Base-by-base conservation (phyloP, 2,113 vertebrate species). In the Grus americana region DNA sequence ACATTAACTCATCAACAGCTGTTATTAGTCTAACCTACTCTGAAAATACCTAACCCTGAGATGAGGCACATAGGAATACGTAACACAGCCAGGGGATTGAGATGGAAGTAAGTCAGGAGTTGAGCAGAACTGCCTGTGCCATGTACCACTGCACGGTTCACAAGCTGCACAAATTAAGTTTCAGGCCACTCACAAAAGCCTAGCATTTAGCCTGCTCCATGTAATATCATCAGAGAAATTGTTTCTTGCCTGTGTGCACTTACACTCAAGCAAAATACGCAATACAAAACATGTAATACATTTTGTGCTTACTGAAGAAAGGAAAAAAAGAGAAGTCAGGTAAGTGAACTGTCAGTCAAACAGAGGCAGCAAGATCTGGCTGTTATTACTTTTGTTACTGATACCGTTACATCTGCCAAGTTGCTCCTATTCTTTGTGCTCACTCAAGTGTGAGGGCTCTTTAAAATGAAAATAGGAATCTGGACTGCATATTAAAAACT, bases 281-380 rank as follows among this genome's bases (percentile, higher is more conserved):
- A 38, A n/a, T 70, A 58, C 42, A 76, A 72, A 91, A 76, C 79
- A 70, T 73, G 73, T 75, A 87, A 91, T 92, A 81, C 52, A 62
- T 95, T 97, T 91, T 89, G 65, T 81, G 58, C 24, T 92, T 93
- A 63, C 72, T 90, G 83, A 49, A 86, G 79, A 91, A 74, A 86
- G n/a, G 23, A 11, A 83, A 73, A 44, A 74, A 79, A 87, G n/a
- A 62, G 24, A 67, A 93, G 66, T 23, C n/a, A 88, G 83, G 58
- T 93, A 90, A 93, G 66, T 90, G 92, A 96, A 95, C 61, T 94
- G 92, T 74, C 91, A 93, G 90, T 93, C 93, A 82, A 82, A 85
- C 1, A 13, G 29, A 76, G 49, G 67, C 73, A 83, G 67, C 34
- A 46, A 71, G 70, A 82, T 95, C 74, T 70, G 47, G 5, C 59